Base-by-base conservation (phyloP, 2,797 vertebrate species). In the Apogon talboti region DNA sequence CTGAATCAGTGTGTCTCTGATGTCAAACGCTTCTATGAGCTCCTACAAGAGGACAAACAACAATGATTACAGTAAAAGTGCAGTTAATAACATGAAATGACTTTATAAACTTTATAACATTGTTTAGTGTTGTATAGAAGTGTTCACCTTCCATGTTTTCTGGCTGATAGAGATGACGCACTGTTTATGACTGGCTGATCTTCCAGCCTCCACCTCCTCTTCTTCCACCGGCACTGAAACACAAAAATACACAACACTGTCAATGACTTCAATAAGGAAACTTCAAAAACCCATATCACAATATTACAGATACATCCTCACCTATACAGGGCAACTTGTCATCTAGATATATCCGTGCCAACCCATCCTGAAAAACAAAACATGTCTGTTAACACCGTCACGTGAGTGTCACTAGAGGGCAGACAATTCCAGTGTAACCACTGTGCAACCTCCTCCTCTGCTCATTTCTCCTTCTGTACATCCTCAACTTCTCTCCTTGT, bases 281-380 rank as follows among this genome's bases (percentile, higher is more conserved):
- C 46, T 42, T n/a, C 0, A 16, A 4, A 11, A 42, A 38, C 11
- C 9, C 0, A 4, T 49, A 3, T 44, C 7, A 50, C 1, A 54
- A 40, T 38, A 28, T 11, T 0, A 15, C 7, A 44, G 24, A 13
- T 6, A 43, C 46, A 51, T 37, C 2, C 42, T 11, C 21, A 94
- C 94, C 92, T 74, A 95, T 92, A 80, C 89, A 92, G 21, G 93
- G 94, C 47, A 94, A 64, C 50, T 90, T 85, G 24, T 66, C 61
- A 12, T 94, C 91, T 56, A 93, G 46, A 72, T 90, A 89, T 52
- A 94, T 82, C 58, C 78, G 82, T 1, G 90, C 94, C 70, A 91
- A 72, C 13, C 94, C 93, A 42, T 95, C 94, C 94, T 94, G 80
- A 41, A 73, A 87, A 21, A 85, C 19, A 80, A 80, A 45, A 80